Conservation (phyloP, 2,888 invertebrate genomes). For the Euplexia lucipara region DNA sequence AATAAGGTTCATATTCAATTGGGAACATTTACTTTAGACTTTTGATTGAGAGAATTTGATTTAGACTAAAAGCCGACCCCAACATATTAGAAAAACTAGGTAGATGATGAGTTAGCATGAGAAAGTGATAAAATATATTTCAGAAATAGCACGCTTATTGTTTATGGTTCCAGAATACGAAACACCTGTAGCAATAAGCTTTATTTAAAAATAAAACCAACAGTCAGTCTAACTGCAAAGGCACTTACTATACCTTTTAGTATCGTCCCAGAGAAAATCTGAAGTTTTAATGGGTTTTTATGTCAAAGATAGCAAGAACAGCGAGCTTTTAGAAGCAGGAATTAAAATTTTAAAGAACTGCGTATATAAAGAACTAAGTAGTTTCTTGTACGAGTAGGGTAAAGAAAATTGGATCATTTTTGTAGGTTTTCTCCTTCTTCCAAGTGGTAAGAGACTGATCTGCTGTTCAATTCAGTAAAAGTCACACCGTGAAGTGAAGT, state of each 20-base stretch:
- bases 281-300: conserved; percentile 44
- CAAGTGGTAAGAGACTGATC: too few relatives aligned
- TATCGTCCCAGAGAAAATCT: conserved; percentile 10
- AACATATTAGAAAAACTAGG: too few relatives aligned
- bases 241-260: conserved; percentile 34
- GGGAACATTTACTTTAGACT: too few relatives aligned
- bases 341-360: too few relatives aligned
- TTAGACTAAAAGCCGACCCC: too few relatives aligned
- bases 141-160: background rate
- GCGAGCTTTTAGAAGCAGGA: conserved; percentile 19
- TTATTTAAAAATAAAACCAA: conserved; percentile 7
- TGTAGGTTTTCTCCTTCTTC: too few relatives aligned
- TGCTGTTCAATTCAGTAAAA: too few relatives aligned
- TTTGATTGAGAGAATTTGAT: too few relatives aligned
- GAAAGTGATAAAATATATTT: too few relatives aligned
- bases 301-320: conserved; percentile 27
- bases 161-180: background rate
- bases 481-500: too few relatives aligned
- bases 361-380: background rate
- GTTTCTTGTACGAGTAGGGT: background rate
- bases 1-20: too few relatives aligned
- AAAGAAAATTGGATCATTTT: background rate
- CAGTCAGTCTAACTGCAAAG: background rate
- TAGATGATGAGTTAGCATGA: too few relatives aligned
- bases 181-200: background rate